Percentiles rank a stretch among this genome's conserved stretches.
Conservation (phyloP, 2,113 vertebrate genomes). For the Cebus imitator region DNA sequence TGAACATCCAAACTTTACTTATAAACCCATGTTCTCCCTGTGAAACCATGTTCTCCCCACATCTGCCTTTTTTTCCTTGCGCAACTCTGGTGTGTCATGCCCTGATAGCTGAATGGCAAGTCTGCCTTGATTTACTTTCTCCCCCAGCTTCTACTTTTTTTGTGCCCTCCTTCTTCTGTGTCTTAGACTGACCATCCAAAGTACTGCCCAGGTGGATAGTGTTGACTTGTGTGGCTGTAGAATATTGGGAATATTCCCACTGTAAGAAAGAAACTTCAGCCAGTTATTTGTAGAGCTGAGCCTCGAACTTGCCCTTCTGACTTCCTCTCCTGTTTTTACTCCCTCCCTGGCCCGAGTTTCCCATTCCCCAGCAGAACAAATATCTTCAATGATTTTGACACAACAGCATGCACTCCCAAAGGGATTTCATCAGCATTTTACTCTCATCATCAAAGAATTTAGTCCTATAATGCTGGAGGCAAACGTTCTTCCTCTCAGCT, state of each 20-base stretch:
- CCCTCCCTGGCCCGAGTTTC: background rate
- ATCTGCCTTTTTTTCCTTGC: background rate
- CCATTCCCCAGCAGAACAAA: background rate
- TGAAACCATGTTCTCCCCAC: background rate
- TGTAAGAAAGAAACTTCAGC: background rate
- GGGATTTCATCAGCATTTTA: constrained; percentile 50
- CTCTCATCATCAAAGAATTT: constrained; percentile 50
- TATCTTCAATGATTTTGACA: constrained; percentile 26
- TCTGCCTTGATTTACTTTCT: background rate
- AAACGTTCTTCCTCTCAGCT: background rate
- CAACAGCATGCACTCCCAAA: background rate
- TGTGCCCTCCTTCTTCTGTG: background rate
- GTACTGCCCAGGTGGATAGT: background rate
- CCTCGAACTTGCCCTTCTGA: background rate
- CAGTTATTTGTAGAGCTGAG: background rate
- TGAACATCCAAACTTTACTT: background rate
- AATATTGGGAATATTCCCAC: background rate
- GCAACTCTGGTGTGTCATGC: rapidly evolving
- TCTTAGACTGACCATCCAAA: background rate
- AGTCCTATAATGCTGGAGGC: constrained; percentile 44
- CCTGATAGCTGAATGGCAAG: background rate
- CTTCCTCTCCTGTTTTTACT: background rate
- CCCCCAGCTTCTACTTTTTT: background rate
- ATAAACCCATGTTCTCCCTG: background rate
- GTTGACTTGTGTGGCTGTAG: no score